Conservation (phyloP, 2,888 invertebrate species). For the Beris chalybata region DNA sequence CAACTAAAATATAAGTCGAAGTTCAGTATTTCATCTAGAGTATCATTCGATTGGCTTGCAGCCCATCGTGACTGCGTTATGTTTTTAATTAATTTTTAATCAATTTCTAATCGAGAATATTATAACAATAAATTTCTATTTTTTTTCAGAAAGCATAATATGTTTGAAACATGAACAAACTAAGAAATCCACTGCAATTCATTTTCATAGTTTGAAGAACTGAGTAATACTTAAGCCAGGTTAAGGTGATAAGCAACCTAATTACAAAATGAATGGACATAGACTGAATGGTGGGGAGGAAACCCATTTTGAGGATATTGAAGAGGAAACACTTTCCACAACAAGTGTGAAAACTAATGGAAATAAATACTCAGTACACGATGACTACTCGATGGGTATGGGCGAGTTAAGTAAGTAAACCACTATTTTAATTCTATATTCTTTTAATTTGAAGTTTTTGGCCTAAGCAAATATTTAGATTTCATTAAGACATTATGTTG, state of each 20-base stretch:
- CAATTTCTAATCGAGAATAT: no score
- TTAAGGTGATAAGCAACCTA: no score
- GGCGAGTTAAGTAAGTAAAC: conserved; percentile 1
- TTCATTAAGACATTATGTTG: no score
- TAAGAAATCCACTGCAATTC: neutral
- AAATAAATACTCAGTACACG: conserved; percentile 24
- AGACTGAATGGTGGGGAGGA: conserved; percentile 36
- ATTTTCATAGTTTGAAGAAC: conserved; percentile 8
- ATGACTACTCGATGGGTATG: conserved; percentile 36
- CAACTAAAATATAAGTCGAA: no score
- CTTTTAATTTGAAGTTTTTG: neutral
- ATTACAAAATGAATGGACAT: conserved; percentile 38
- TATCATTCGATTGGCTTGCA: no score
- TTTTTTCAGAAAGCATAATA: conserved; percentile 1
- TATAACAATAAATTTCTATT: neutral
- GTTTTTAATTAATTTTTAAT: no score
- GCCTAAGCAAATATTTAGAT: no score
- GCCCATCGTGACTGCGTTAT: no score
- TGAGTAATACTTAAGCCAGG: no score
- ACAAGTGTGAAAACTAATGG: conserved; percentile 34
- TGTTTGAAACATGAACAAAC: conserved; percentile 10
- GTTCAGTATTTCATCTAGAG: no score
- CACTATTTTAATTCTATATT: neutral
- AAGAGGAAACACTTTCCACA: conserved; percentile 32
- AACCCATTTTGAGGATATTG: conserved; percentile 38